Percentiles rank a stretch among this genome's conserved stretches.
Conservation (phyloP, 2,888 invertebrate genomes). For the Rhaphigaster nebulosa region DNA sequence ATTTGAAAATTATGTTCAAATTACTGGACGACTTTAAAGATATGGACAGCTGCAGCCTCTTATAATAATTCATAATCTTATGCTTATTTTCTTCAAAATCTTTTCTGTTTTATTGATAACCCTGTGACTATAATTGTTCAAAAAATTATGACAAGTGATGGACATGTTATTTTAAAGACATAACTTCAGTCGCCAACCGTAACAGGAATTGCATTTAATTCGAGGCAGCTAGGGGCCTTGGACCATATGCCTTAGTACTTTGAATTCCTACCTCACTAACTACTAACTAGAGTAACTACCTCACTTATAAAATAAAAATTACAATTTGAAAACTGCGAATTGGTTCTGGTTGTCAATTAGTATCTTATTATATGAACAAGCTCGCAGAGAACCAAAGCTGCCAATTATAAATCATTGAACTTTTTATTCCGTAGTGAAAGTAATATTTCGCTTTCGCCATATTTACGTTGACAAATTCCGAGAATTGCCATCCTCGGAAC, state of each 20-base stretch:
- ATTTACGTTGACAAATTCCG: not conserved
- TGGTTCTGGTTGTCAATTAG: conserved; percentile 1
- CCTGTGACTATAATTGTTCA: not conserved
- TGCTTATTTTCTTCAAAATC: not conserved
- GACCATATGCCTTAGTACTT: not conserved
- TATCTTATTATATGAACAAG: not conserved
- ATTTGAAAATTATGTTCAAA: too few relatives aligned
- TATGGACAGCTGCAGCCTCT: too few relatives aligned
- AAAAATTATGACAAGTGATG: not conserved
- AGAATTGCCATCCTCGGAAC: not conserved
- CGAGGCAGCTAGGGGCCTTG: not conserved
- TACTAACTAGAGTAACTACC: not conserved
- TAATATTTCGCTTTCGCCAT: not conserved
- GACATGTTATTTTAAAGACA: not conserved
- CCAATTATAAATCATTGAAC: not conserved
- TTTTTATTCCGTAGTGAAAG: not conserved
- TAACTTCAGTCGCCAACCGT: not conserved
- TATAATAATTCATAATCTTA: too few relatives aligned
- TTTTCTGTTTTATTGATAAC: not conserved
- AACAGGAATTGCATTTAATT: not conserved
- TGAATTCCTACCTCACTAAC: too few relatives aligned
- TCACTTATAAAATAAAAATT: not conserved
- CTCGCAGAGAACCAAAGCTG: not conserved
- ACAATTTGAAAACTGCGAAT: not conserved
- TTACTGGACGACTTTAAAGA: too few relatives aligned